phyloP scores from a whole-genome alignment of 2,888 invertebrate genomes.

The Trichacis sp. region DNA sequence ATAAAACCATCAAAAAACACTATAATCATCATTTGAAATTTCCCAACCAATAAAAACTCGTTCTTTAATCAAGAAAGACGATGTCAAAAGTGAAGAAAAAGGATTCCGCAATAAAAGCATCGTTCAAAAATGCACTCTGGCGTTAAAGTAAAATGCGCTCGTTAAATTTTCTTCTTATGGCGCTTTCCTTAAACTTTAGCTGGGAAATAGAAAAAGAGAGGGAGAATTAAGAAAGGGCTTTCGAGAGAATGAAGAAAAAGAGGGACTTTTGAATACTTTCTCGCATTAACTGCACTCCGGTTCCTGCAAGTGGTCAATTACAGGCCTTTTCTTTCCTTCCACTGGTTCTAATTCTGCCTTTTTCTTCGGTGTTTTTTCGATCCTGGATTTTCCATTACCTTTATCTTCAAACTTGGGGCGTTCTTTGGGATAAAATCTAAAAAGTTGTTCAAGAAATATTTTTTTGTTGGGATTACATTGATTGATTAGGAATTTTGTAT shows the following conservation, averaged over 20 bases:
- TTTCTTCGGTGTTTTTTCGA: slow-evolving; percentile 28
- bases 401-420: slow-evolving; percentile 15
- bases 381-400: slow-evolving; percentile 42
- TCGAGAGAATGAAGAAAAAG: slow-evolving; percentile 7
- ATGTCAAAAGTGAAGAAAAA: slow-evolving; percentile 2
- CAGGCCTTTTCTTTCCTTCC: slow-evolving; percentile 41
- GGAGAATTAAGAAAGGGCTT: slow-evolving; percentile 29
- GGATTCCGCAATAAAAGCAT: slow-evolving; percentile 5
- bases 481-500: too few species aligned
- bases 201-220: slow-evolving; percentile 26
- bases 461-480: too few species aligned
- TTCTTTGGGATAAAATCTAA: too few species aligned
- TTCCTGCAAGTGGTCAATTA: slow-evolving; percentile 57
- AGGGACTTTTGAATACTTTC: slow-evolving; percentile 46
- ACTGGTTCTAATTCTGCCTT: slow-evolving; percentile 29
- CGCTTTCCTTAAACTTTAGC: slow-evolving; percentile 23
- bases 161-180: slow-evolving; percentile 21
- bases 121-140: not conserved
- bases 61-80: not conserved
- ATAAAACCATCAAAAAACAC: too few species aligned
- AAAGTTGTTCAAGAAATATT: too few species aligned
- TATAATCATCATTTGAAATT: too few species aligned
- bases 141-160: slow-evolving; percentile 1
- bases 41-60: too few species aligned
- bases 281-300: slow-evolving; percentile 50